These are phyloP conservation scores for Ciconia nigra DNA, from an alignment of 2,797 vertebrate genomes.

Conservation along the genomic window DNA sequence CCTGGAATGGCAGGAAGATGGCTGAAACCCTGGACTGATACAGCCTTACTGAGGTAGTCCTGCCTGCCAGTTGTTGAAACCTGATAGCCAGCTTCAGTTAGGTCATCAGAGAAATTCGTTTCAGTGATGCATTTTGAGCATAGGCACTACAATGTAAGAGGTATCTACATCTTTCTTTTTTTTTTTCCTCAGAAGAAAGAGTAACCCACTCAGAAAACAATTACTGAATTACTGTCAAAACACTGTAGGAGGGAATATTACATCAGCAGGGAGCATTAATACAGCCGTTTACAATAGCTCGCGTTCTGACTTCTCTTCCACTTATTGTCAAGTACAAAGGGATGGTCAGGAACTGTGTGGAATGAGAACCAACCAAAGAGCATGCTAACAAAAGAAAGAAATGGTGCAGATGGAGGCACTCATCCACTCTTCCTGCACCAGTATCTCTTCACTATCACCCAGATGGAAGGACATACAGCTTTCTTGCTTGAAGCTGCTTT, in stretches of 20 bases:
- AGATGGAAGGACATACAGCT: not conserved
- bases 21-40: not conserved
- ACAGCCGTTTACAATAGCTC: not conserved
- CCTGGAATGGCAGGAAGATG: not conserved
- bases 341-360: not conserved
- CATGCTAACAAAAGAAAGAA: not conserved
- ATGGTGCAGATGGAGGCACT: not conserved
- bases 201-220: slow-evolving; percentile 23
- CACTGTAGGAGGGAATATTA: slow-evolving; percentile 10
- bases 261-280: not conserved
- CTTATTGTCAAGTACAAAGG: slow-evolving; percentile 8
- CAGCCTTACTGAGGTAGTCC: not conserved
- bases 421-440: not conserved
- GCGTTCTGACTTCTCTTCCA: not conserved
- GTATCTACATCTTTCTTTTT: not conserved
- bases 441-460: not conserved
- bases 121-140: not conserved
- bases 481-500: not conserved
- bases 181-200: not conserved
- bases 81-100: not conserved
- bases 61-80: not conserved
- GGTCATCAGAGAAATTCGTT: not conserved
- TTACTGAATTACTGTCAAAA: slow-evolving; percentile 26
- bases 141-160: not conserved
- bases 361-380: not conserved